These are phyloP conservation scores for Vanessa tameamea DNA, from an alignment of 1,140 invertebrate species.

Conservation along the genomic window DNA sequence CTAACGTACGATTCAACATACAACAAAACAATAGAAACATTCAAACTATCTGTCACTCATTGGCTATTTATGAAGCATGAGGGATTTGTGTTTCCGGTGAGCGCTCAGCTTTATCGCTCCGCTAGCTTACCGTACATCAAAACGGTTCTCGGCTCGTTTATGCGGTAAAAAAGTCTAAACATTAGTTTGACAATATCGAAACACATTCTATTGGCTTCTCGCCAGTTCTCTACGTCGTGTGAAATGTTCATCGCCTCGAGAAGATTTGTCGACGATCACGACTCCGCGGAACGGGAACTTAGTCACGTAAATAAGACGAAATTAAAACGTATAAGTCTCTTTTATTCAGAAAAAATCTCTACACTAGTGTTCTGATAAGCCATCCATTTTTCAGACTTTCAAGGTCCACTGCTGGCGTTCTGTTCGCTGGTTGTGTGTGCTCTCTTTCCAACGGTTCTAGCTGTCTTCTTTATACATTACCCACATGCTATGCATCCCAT, in stretches of 20 bases:
- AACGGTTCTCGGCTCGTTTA: constrained; percentile 4
- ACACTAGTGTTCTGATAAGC: too few relatives aligned
- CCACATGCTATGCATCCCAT: too few relatives aligned
- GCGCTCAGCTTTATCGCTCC: neutral
- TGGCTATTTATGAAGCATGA: neutral
- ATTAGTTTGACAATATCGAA: constrained; percentile 25
- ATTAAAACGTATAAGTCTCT: neutral
- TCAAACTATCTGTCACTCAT: neutral
- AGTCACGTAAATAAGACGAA: neutral
- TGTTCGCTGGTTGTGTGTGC: too few relatives aligned
- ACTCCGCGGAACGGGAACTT: neutral
- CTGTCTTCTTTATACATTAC: too few relatives aligned
- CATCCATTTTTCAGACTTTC: too few relatives aligned
- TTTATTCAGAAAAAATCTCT: neutral
- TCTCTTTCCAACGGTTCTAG: too few relatives aligned
- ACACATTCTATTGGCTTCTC: neutral
- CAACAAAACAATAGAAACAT: too few relatives aligned
- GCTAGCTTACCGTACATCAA: neutral
- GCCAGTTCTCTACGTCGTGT: constrained; percentile 3
- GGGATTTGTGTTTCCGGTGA: neutral
- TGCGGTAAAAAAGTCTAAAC: constrained; percentile 7
- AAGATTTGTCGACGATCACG: constrained; percentile 12
- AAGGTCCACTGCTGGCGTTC: too few relatives aligned
- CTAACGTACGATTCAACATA: too few relatives aligned
- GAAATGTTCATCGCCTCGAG: neutral